Base-by-base conservation (phyloP, 2,888 invertebrate species). In the Gari tellinella region DNA sequence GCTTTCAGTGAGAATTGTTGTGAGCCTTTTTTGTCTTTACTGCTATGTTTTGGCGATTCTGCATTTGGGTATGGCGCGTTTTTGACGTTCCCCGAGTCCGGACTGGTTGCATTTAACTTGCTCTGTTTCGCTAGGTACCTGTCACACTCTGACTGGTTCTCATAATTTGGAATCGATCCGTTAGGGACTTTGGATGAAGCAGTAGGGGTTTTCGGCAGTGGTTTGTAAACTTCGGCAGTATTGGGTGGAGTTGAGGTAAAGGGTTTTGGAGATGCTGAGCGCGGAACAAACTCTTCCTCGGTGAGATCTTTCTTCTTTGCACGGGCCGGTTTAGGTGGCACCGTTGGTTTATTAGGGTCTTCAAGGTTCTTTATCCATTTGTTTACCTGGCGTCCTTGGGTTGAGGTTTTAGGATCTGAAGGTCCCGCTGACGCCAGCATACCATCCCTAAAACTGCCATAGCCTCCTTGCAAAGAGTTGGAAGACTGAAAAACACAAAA, bases 181-280 rank as follows among this genome's bases (percentile, higher is more conserved):
- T 21, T 40, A 53, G 63, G 31, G 43, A 40, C 52, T 49, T 66
- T 49, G 15, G n/a, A 25, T 15, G 41, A 62, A 21, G 31, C 53
- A 23, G 63, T n/a, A 15, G 74, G 72, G 14, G 73, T 57, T 51
- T 68, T 79, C n/a, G 89, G 82, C 43, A 81, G 80, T 7, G 89
- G 89, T 70, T 86, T 87, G 58, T 87, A 83, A 19, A 89, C 82
- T 64, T 84, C 76, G 0, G 58, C 80, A 10, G 79, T 75, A 17
- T 68, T 80, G 0, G 89, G 89, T 23, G 88, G 89, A 4, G 80
- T 86, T 10, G 86, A 84, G 0, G 85, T 86, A 8, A 89, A 80
- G 10, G 85, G 84, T 62, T 87, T 89, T 15, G 88, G 88, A 31
- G 87, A 87, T 0, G 83, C 60, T 3, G 82, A 74, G 10, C 81